These are phyloP conservation scores for Caenorhabditis sinica DNA, from an alignment of 2,888 invertebrate genomes.

Conservation along the genomic window DNA sequence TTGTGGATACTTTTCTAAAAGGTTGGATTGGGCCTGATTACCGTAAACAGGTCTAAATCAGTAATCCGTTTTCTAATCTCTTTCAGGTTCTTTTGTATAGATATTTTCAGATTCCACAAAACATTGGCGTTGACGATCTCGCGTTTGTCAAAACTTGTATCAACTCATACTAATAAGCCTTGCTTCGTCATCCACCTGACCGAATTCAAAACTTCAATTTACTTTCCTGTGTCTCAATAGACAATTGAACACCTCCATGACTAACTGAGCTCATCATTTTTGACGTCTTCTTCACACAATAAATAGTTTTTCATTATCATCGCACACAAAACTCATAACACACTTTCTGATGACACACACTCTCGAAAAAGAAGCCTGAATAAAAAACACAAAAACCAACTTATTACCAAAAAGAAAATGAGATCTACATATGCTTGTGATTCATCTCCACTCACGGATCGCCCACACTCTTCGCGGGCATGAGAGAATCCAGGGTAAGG, in stretches of 20 bases:
- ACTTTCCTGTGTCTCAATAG: background rate
- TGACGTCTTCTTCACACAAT: slow-evolving; percentile 8
- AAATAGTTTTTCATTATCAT: slow-evolving; percentile 5
- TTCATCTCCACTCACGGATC: background rate
- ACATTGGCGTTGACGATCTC: no score
- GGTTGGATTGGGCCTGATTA: no score
- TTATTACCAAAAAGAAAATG: background rate
- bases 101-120: no score
- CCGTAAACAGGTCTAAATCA: no score
- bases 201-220: background rate
- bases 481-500: background rate
- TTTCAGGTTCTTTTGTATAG: no score
- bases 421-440: slow-evolving; percentile 4
- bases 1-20: no score
- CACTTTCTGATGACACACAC: background rate
- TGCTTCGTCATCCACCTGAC: no score
- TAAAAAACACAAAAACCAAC: slow-evolving; percentile 9
- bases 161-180: background rate
- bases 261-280: background rate
- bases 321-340: slow-evolving; percentile 12
- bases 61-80: no score
- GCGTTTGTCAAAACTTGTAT: background rate
- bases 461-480: background rate
- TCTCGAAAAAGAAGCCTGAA: slow-evolving; percentile 22
- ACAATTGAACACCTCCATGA: background rate